Conservation (phyloP, 2,113 vertebrate genomes). For the Archocentrus centrarchus region DNA sequence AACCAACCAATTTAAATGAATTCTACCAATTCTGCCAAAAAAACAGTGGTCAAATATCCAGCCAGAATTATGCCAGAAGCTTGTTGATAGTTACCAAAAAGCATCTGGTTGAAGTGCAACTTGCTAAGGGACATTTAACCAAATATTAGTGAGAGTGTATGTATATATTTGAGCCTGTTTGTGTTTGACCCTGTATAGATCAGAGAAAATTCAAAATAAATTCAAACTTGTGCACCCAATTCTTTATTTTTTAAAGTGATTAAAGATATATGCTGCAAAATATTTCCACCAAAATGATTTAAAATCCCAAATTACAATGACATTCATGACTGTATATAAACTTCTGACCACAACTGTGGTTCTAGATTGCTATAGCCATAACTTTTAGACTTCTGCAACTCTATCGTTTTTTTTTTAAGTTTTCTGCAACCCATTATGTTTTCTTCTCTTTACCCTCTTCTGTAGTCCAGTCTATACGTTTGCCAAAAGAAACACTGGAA, state of each 20-base stretch:
- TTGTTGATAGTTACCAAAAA: not conserved
- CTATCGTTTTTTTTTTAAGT: not conserved
- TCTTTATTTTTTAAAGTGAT: not conserved
- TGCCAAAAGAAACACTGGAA: slow-evolving; percentile 20
- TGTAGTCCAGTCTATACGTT: slow-evolving; percentile 10
- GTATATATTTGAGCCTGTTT: too few relatives aligned
- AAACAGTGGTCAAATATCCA: not conserved
- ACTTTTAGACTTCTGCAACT: not conserved
- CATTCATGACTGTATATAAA: not conserved
- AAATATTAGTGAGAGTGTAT: not conserved
- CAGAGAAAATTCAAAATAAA: not conserved
- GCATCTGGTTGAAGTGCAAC: not conserved
- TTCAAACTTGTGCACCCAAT: not conserved
- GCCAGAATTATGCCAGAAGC: not conserved
- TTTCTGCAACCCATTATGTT: not conserved
- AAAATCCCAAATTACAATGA: not conserved
- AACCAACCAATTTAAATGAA: too few relatives aligned
- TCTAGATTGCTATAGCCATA: not conserved
- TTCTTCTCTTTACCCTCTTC: not conserved
- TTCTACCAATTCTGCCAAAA: not conserved
- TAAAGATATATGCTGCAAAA: too few relatives aligned
- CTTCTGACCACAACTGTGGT: not conserved
- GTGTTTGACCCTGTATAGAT: not conserved
- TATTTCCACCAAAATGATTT: not conserved
- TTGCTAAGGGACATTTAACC: not conserved